Base-by-base conservation (phyloP, 2,888 invertebrate genomes). In the Acanthopleura granulata region DNA sequence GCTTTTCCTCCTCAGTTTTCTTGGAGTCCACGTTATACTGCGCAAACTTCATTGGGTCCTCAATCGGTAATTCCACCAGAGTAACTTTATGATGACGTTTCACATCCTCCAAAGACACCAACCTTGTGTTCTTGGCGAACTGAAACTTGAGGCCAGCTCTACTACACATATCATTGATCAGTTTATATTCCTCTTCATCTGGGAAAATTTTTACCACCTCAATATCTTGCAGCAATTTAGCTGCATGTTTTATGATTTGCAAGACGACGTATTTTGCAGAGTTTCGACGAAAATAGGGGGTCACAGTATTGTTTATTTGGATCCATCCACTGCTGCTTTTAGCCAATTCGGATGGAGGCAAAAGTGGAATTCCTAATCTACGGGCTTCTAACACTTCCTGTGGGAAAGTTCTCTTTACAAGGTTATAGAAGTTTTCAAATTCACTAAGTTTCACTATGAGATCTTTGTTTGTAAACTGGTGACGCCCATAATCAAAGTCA, bases 401-500 rank as follows among this genome's bases (percentile, higher is more conserved):
- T 1, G 87, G 87, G 76, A 88, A 89, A 69, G 88, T 87, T 75
- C 86, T 88, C 79, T 87, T 88, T 66, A 98, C 92, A 91, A 97
- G 97, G 81, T 95, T 94, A 90, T 96, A 96, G 91, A 98, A 91
- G 88, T 96, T 96, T 83, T 94, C 94, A 70, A 97, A 96, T 90
- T 98, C 98, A 69, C 93, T 93, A 49, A 97, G 91, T 74, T 95
- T 93, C 72, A 98, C 97, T 25, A 98, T 96, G 82, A 97, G 92
- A 92, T 98, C 98, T 89, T 96, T 95, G 77, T 94, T 93, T 0
- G 95, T 95, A 89, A 97, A 98, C 29, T 94, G 93, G 80, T 97
- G 96, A 73, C 95, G 93, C 0, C 97, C 97, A 90, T 95, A 98
- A 89, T 95, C 95, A 77, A 93, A 94, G 86, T 97, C 97, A 91